Percentiles rank a stretch among this genome's conserved stretches.
phyloP scores from a whole-genome alignment of 2,888 invertebrate genomes.

The Exephanes ischioxanthus region DNA sequence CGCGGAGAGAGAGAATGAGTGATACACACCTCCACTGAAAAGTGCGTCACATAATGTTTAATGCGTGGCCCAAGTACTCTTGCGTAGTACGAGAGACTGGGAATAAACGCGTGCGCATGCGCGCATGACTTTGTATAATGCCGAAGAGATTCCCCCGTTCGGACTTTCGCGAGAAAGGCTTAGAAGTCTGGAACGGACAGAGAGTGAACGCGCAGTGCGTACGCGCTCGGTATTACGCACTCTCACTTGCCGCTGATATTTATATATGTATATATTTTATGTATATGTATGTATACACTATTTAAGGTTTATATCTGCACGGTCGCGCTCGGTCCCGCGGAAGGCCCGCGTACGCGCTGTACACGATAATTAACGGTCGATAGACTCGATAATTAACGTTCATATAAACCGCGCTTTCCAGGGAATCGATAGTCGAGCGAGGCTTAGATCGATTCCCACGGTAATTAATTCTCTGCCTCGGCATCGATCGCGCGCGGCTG shows the following conservation, averaged over 20 bases:
- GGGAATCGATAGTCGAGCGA: conserved; percentile 32
- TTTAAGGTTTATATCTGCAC: conserved; percentile 46
- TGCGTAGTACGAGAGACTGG: not conserved
- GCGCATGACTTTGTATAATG: not conserved
- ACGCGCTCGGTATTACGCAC: conserved; percentile 32
- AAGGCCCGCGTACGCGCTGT: conserved; percentile 1
- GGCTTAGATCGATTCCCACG: conserved; percentile 63
- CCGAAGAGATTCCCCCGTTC: conserved; percentile 41
- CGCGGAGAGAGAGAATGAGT: conserved; percentile 10
- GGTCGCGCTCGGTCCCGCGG: conserved; percentile 11
- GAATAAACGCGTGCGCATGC: conserved; percentile 2
- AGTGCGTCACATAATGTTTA: conserved; percentile 20
- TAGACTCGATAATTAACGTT: conserved; percentile 58
- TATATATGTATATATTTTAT: not conserved
- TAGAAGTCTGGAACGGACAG: not conserved
- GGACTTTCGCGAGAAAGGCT: conserved; percentile 27
- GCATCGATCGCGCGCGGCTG: conserved; percentile 10
- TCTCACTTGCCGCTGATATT: not conserved
- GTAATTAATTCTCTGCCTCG: conserved; percentile 54
- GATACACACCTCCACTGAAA: conserved; percentile 6
- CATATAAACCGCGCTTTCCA: conserved; percentile 50
- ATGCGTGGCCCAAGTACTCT: conserved; percentile 16
- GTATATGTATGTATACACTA: not conserved
- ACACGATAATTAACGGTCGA: conserved; percentile 61
- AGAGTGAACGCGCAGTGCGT: conserved; percentile 32